These are phyloP conservation scores for Nymphalis c-album DNA, from an alignment of 2,888 invertebrate genomes.

Conservation along the genomic window DNA sequence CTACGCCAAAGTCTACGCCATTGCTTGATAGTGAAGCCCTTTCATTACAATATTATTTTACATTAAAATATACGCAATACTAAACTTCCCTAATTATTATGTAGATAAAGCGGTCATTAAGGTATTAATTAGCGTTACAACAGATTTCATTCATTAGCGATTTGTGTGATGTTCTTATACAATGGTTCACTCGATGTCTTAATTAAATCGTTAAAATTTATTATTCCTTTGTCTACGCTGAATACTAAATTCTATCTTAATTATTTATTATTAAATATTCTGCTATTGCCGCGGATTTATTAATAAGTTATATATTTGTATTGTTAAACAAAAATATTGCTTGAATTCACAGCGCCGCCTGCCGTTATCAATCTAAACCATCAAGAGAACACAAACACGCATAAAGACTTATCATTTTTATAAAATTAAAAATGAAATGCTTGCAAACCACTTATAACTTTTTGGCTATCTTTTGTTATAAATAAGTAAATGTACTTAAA, in stretches of 20 bases:
- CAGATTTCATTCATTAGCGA: constrained; percentile 29
- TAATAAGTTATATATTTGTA: too few relatives aligned
- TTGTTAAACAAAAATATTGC: too few relatives aligned
- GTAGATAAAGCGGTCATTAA: constrained; percentile 3
- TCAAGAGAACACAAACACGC: too few relatives aligned
- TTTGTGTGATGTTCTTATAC: constrained; percentile 31
- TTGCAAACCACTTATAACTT: background rate
- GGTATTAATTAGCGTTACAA: constrained; percentile 16
- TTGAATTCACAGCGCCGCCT: too few relatives aligned
- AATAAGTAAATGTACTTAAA: background rate
- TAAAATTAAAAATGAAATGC: too few relatives aligned
- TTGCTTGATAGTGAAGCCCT: background rate
- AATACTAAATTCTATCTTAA: constrained; percentile 4
- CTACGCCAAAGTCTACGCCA: too few relatives aligned
- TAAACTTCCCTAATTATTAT: background rate
- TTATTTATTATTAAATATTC: constrained; percentile 1
- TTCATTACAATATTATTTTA: background rate
- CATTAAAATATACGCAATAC: background rate
- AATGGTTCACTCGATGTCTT: constrained; percentile 34
- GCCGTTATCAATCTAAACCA: too few relatives aligned
- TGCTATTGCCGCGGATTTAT: too few relatives aligned
- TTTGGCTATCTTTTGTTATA: background rate
- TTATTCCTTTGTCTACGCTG: constrained; percentile 21
- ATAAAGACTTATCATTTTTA: too few relatives aligned
- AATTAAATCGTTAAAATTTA: constrained; percentile 36